Base-by-base conservation (phyloP, 2,888 invertebrate species). In the Cryptus viduatorius region DNA sequence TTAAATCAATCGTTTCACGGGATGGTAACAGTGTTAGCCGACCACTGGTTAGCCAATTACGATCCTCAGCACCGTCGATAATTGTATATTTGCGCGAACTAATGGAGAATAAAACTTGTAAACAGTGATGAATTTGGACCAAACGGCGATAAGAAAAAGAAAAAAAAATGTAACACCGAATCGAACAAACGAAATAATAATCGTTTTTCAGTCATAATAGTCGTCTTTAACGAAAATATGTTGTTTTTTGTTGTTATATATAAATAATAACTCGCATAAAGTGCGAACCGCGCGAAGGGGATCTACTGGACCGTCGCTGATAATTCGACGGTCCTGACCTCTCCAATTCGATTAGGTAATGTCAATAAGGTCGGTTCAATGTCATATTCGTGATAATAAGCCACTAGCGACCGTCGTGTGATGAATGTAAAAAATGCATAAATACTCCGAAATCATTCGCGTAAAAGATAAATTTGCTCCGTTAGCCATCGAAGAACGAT, bases 331-430 rank as follows among this genome's bases (percentile, higher is more conserved):
- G 90, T 88, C 91, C 91, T 91, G 91, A 92, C 92, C 91, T 91
- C 84, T 89, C 90, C 92, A 91, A 92, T 91, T 92, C 87, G 91
- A 92, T 91, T 92, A 89, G 88, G 90, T 88, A 90, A 90, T 86
- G 90, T 91, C 91, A 92, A 92, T 91, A 92, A 92, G 91, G 92
- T 92, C 91, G 87, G 72, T 69, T 89, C 88, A 92, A 91, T 91
- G 91, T 92, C 90, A 89, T 90, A 90, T 77, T 79, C 37, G 79
- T 78, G 88, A 88, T 89, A 89, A 83, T 10, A 2, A 42, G 19
- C 53, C 64, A 68, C 44, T 24, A 37, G 8, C 53, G 64, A 77
- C 29, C 75, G 61, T 37, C n/a, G 64, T 46, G n/a, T 64, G 64
- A 77, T 44, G 10, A 68, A 79, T 48, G 64, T 67, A 24, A 37